phyloP scores from a whole-genome alignment of 2,888 invertebrate species.

The Stenodema calcarata region DNA sequence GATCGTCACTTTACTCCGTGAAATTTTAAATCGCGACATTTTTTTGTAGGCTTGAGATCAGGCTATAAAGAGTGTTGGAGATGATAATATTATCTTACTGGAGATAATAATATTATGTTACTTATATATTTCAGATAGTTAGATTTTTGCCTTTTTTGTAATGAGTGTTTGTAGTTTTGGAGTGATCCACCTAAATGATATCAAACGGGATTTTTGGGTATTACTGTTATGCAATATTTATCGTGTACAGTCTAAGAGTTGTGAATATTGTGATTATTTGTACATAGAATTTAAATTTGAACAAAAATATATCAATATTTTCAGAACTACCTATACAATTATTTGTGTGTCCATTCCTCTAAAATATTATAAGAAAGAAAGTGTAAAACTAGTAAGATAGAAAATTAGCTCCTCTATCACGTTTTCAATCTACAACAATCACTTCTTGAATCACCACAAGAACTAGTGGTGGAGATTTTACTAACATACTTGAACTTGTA shows the following conservation, averaged over 20 bases:
- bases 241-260: slow-evolving; percentile 42
- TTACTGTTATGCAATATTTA: slow-evolving; percentile 39
- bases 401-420: too few species aligned
- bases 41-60: too few species aligned
- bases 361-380: too few species aligned
- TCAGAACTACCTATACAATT: neutral
- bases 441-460: too few species aligned
- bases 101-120: too few species aligned
- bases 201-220: slow-evolving; percentile 46
- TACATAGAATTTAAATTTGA: slow-evolving; percentile 15
- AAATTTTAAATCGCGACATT: neutral
- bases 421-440: too few species aligned
- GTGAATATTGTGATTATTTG: slow-evolving; percentile 46
- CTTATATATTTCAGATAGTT: neutral
- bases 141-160: neutral
- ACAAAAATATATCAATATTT: slow-evolving; percentile 25
- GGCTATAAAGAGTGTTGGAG: neutral
- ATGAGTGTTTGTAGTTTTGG: neutral
- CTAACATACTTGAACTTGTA: too few species aligned
- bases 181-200: slow-evolving; percentile 41
- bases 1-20: neutral
- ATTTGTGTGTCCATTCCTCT: neutral
- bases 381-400: too few species aligned
- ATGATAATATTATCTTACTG: too few species aligned
- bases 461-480: too few species aligned